Conservation (phyloP, 2,888 invertebrate species). For the Cotesia congregata region DNA sequence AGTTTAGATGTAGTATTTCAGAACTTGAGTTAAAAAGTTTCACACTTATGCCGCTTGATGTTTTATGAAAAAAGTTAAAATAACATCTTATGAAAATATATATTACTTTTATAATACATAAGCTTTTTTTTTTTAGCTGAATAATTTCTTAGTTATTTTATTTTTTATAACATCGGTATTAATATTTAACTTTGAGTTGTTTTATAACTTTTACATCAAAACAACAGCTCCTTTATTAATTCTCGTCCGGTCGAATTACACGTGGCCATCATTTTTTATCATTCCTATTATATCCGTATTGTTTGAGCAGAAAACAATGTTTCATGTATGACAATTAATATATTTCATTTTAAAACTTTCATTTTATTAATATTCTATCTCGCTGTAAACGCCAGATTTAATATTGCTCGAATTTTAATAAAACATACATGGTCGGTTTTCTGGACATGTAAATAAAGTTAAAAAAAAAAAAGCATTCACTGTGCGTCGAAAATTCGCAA, state of each 20-base stretch:
- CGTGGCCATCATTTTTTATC: no score
- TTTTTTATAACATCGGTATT: neutral
- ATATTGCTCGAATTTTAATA: conserved; percentile 57
- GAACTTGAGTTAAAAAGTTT: conserved; percentile 45
- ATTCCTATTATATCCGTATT: neutral
- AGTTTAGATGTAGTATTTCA: conserved; percentile 24
- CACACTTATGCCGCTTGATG: conserved; percentile 31
- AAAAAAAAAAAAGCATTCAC: neutral
- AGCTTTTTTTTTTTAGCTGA: neutral
- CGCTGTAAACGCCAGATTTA: conserved; percentile 50
- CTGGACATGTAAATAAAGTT: conserved; percentile 55
- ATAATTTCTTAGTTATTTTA: neutral
- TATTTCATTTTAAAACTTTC: neutral
- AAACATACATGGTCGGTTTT: conserved; percentile 54
- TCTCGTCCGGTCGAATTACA: no score
- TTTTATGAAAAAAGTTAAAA: conserved; percentile 33
- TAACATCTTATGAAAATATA: conserved; percentile 17
- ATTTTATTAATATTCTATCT: neutral
- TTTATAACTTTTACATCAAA: neutral
- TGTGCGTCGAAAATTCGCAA: conserved; percentile 17
- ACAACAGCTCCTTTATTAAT: no score
- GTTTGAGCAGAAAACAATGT: neutral
- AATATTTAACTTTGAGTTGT: neutral
- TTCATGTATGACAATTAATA: neutral
- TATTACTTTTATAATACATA: conserved; percentile 5